Base-by-base conservation (phyloP, 2,797 vertebrate genomes). In the Notamacropus eugenii region DNA sequence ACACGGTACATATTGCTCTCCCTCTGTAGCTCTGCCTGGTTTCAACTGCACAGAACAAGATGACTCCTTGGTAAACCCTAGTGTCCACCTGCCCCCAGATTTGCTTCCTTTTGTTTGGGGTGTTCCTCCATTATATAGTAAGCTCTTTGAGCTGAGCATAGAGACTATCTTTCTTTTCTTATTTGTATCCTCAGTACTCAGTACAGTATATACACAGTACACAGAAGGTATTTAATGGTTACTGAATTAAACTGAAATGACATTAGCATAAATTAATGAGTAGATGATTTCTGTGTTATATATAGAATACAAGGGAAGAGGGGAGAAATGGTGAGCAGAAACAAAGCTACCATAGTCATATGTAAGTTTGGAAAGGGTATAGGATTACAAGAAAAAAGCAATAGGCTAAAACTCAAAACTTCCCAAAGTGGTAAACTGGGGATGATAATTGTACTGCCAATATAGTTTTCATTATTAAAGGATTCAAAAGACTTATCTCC, bases 391-490 rank as follows among this genome's bases (percentile, higher is more conserved):
- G 55, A 5, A 91, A 96, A 94, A 40, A 31, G 52, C 92, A 91
- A 95, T 52, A 87, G 54, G 34, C 74, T 34, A 95, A 95, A 94
- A 28, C 6, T 62, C 59, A 74, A 91, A 92, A 90, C 58, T 82
- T n/a, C 62, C 31, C 12, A 67, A n/a, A 19, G 62, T 16, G 13
- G 62, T 67, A 67, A n/a, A 67, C 0, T 14, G 34, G 13, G 34
- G 62, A 16, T 62, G 31, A 62, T 16, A 67, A 34, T 1, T 67
- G 59, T n/a, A 67, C 16, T 67, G 34, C 34, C 62, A 93, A 54
- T 94, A 54, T 93, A 31, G 93, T 95, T 93, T 90, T 96, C 24
- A 90, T 96, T 94, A 94, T 40, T 93, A 29, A 3, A 94, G n/a
- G 12, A 93, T 57, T 90, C 93, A 90, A 93, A 94, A 28, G 95